A percentile compares a stretch with the other conserved stretches of the same genome.
Conservation (phyloP, 2,113 vertebrate species). For the Colossoma macropomum region DNA sequence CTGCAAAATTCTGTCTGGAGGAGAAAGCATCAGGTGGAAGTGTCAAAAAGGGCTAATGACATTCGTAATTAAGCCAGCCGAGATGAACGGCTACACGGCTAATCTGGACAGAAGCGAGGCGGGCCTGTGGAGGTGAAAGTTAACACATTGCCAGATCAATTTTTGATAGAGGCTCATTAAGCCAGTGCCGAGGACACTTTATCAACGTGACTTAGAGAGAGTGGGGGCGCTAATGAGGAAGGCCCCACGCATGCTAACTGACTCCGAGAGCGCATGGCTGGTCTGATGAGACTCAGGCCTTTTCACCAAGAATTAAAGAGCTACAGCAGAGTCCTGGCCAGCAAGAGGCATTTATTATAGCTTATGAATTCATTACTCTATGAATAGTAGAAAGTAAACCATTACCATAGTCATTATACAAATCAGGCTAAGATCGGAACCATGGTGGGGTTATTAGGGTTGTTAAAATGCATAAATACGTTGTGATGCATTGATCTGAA, state of each 20-base stretch:
- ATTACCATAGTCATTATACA: too few species aligned
- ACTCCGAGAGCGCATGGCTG: not conserved
- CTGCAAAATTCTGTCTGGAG: constrained; percentile 44
- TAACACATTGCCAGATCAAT: constrained; percentile 64
- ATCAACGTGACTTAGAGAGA: constrained; percentile 56
- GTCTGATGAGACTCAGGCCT: not conserved
- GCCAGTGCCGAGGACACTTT: constrained; percentile 56
- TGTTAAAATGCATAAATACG: not conserved
- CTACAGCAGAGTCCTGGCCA: not conserved
- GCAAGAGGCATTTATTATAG: not conserved
- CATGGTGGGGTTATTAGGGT: too few species aligned
- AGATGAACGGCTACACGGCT: constrained; percentile 47
- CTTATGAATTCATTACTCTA: not conserved
- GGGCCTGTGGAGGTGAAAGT: constrained; percentile 52
- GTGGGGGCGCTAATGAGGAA: constrained; percentile 16
- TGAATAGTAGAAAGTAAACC: not conserved
- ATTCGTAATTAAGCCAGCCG: constrained; percentile 55
- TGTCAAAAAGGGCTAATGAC: constrained; percentile 60
- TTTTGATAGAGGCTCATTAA: constrained; percentile 72
- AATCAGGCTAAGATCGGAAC: too few species aligned
- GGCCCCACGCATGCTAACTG: not conserved
- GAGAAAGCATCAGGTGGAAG: constrained; percentile 47
- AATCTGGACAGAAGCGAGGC: constrained; percentile 40
- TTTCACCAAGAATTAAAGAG: not conserved
- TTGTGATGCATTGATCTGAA: too few species aligned